Base-by-base conservation (phyloP, 1,140 invertebrate species). In the Leguminivora glycinivorella region DNA sequence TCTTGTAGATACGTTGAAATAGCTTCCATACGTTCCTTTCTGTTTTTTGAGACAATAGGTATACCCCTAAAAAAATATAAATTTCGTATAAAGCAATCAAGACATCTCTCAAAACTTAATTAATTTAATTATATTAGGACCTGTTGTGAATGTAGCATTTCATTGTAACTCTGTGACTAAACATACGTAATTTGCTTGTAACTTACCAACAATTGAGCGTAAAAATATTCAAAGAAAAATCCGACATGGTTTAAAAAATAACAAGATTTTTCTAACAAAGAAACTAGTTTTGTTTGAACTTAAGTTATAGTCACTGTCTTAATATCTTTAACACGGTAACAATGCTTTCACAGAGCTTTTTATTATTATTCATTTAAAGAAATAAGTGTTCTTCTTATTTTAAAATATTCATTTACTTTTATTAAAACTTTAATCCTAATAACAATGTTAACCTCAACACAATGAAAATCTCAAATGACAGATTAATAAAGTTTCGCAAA, bases 11-110 rank as follows among this genome's bases (percentile, higher is more conserved):
- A 94, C 60, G 95, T 93, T 34, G 95, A 95, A 74, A 99, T 97
- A 9, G 97, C 97, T 77, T 94, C 83, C 72, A 99, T 95, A 82
- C 98, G 93, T 72, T 93, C 92, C 67, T 91, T 92, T 60, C 96
- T 93, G 82, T 98, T 93, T 88, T 95, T 96, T 2, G 97, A 95
- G 75, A 97, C 89, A 72, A 94, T 93, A 73, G 96, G 95, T 76
- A 98, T 96, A 5, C 96, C 97, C 97, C 97, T 98, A 78, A 25
- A 72, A 69, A 40, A 63, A 69, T 69, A 69, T 58, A 26, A 43
- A 38, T 5, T 17, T 17, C 40, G 0, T n/a, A 43, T 43, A 43
- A 2, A 67, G 52, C 29, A 52, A 63, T 26, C 1, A 47, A 29
- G 29, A 60, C 26, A 22, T 22, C 10, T 38, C 14, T 38, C 0